Evolutionary conservation across 2,797 vertebrate genomes (phyloP).

Genomic region (Lutjanus argentimaculatus): DNA sequence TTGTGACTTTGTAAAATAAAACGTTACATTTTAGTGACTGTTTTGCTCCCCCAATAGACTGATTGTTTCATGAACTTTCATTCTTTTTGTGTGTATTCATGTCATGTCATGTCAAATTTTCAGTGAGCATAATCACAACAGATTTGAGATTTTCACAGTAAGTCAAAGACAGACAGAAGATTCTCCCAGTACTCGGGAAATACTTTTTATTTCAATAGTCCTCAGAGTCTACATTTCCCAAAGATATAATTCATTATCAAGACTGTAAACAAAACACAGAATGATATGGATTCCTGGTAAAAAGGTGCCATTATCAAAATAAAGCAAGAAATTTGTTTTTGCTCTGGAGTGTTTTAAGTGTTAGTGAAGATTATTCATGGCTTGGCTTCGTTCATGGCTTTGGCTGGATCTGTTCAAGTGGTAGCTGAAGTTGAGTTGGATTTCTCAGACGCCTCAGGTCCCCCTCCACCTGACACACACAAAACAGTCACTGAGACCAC

Average conservation of each 20-base stretch:
- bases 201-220: slow-evolving; percentile 58
- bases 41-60: not conserved
- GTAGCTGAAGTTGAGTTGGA: slow-evolving; percentile 86
- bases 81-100: not conserved
- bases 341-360: slow-evolving; percentile 11
- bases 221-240: slow-evolving; percentile 27
- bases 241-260: slow-evolving; percentile 52
- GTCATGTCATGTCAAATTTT: not conserved
- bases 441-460: slow-evolving; percentile 88
- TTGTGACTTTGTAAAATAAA: slow-evolving; percentile 44
- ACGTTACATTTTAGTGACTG: slow-evolving; percentile 10
- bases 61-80: not conserved
- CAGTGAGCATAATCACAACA: not conserved
- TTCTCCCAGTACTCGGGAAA: slow-evolving; percentile 13
- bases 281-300: slow-evolving; percentile 56
- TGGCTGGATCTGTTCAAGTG: slow-evolving; percentile 85
- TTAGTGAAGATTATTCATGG: slow-evolving; percentile 17
- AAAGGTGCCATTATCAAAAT: slow-evolving; percentile 76
- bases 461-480: slow-evolving; percentile 87
- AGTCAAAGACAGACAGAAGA: slow-evolving; percentile 9
- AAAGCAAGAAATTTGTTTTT: slow-evolving; percentile 44
- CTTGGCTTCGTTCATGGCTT: slow-evolving; percentile 80
- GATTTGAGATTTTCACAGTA: not conserved
- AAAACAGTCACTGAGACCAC: slow-evolving; percentile 8
- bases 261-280: slow-evolving; percentile 58